Conservation (phyloP, 2,797 vertebrate genomes). For the Myripristis jacobus region DNA sequence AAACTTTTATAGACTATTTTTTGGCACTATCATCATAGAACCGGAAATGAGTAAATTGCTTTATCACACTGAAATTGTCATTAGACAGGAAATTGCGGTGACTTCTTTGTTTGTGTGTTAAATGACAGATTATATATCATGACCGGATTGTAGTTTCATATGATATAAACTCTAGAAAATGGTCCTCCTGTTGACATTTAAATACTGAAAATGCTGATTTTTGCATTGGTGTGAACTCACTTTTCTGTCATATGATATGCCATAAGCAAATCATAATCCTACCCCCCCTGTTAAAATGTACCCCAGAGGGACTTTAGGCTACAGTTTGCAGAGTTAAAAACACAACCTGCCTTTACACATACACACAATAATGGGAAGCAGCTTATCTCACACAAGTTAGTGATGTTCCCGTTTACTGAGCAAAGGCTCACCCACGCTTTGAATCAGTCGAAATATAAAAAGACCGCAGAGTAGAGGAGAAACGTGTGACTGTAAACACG, state of each 20-base stretch:
- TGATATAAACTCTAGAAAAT: neutral
- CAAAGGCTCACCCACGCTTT: constrained; percentile 24
- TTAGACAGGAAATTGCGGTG: neutral
- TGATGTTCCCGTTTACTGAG: neutral
- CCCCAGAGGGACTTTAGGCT: neutral
- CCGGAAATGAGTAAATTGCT: too few relatives aligned
- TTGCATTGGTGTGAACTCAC: neutral
- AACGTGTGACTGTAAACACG: neutral
- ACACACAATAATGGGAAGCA: constrained; percentile 2
- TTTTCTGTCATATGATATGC: neutral
- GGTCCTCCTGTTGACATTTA: neutral
- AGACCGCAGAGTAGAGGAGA: constrained; percentile 2
- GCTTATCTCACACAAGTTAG: neutral
- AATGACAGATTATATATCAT: neutral
- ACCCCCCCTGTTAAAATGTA: neutral
- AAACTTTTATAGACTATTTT: neutral
- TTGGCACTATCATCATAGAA: too few relatives aligned
- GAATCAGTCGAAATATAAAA: neutral
- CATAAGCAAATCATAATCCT: neutral
- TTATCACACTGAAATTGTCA: neutral
- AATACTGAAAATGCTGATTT: neutral
- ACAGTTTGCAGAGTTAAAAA: constrained; percentile 9
- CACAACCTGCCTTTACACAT: neutral
- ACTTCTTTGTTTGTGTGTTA: constrained; percentile 6
- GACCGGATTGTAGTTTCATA: neutral